Base-by-base conservation (phyloP, 2,888 invertebrate species). In the Diarsia dahlii region DNA sequence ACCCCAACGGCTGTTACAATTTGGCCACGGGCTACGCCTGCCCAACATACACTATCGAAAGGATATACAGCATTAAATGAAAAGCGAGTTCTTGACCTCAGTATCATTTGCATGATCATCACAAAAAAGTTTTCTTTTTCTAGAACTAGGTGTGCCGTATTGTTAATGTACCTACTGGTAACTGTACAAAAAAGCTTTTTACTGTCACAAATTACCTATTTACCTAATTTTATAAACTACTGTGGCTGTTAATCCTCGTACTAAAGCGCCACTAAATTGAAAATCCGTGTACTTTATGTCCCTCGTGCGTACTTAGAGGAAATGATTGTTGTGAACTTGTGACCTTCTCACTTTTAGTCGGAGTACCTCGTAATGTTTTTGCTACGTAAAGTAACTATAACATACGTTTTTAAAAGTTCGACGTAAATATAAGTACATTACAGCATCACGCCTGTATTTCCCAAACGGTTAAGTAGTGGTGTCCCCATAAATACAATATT, bases 181-280 rank as follows among this genome's bases (percentile, higher is more conserved):
- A 58, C 28, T 58, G 34, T 60, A 60, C 60, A 34, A 9, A 18
- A 18, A n/a, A 34, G 18, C 50, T 60, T 20, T 58, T 13, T 52
- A 64, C 45, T 23, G 12, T n/a, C 23, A 56, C 23, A 52, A 78
- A 58, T 18, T n/a, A 28, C 56, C 13, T 46, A 45, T 28, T 62
- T 15, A 65, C 23, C 6, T 78, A 71, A 77, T 67, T 28, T 28
- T 63, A 52, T 50, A 18, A 76, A 62, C 20, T 56, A 50, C 63
- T 58, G 3, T 34, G 23, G 46, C 56, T 50, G 60, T 83, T 74
- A 45, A 58, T 70, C 56, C 23, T 60, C 54, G 12, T 56, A 45
- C 28, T 52, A 13, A 56, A 63, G 52, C 39, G n/a, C 52, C n/a
- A 65, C 45, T 45, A 62, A 84, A 84, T 84, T 84, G 84, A 78